phyloP scores from a whole-genome alignment of 2,888 invertebrate species.

The Ariolimax columbianus region DNA sequence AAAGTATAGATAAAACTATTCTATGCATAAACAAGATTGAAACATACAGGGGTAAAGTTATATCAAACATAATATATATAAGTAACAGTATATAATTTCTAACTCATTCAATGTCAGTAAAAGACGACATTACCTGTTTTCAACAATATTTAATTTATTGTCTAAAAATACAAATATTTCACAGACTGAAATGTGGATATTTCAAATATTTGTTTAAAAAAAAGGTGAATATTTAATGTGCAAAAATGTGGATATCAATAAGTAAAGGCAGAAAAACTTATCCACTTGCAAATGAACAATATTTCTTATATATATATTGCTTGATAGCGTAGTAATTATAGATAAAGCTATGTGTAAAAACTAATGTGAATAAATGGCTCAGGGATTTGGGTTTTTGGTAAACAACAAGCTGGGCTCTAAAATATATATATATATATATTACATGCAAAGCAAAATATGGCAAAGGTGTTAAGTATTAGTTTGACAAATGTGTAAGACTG shows the following conservation, averaged over 20 bases:
- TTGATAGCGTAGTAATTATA: no score
- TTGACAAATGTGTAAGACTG: neutral
- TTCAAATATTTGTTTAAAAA: neutral
- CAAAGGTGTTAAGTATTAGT: neutral
- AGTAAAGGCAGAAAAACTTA: conserved; percentile 4
- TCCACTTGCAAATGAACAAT: neutral
- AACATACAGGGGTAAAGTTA: neutral
- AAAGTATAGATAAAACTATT: conserved; percentile 5
- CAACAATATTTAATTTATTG: conserved; percentile 4
- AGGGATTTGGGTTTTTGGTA: no score
- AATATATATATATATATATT: neutral
- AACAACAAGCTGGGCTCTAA: neutral
- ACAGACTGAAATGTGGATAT: neutral
- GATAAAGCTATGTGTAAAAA: neutral
- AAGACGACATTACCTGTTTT: neutral
- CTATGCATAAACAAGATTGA: conserved; percentile 2
- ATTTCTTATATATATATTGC: neutral
- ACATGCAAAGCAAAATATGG: neutral
- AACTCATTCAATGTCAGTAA: neutral
- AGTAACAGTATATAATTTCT: neutral
- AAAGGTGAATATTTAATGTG: neutral
- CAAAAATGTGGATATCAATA: neutral
- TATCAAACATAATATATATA: conserved; percentile 5
- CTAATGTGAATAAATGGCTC: no score
- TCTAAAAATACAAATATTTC: neutral